A percentile compares a stretch with the other conserved stretches of the same genome.
Conservation (phyloP, 2,113 vertebrate species). For the Danionella cerebrum region DNA sequence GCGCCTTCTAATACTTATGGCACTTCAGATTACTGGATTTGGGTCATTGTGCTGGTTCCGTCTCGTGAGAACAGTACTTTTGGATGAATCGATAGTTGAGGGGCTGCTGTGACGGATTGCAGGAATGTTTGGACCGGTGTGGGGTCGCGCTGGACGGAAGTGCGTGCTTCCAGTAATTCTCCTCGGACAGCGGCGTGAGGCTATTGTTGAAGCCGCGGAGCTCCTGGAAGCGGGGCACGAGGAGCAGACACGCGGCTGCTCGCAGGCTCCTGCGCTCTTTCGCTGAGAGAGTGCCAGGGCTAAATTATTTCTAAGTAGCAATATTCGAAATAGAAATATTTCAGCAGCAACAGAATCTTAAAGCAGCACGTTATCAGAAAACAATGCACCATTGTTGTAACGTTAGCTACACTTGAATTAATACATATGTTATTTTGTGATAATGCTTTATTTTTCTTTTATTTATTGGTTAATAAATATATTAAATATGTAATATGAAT, state of each 20-base stretch:
- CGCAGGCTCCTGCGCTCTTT: background rate
- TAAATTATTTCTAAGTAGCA: background rate
- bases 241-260: background rate
- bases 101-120: background rate
- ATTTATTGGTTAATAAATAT: too few relatives aligned
- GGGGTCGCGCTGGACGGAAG: constrained; percentile 1
- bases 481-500: too few relatives aligned
- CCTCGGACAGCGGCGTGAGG: background rate
- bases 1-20: too few relatives aligned
- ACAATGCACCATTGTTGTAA: too few relatives aligned
- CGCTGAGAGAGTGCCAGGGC: background rate
- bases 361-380: background rate
- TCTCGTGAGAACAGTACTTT: background rate
- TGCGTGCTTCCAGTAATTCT: constrained; percentile 19
- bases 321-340: background rate
- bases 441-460: too few relatives aligned
- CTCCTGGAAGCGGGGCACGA: background rate
- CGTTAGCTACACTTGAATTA: too few relatives aligned
- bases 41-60: background rate
- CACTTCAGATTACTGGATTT: background rate
- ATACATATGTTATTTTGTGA: too few relatives aligned
- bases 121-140: background rate
- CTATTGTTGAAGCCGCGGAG: constrained; percentile 7
- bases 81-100: constrained; percentile 8
- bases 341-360: background rate